Base-by-base conservation (phyloP, 2,888 invertebrate species). In the Tetrapedia diversipes region DNA sequence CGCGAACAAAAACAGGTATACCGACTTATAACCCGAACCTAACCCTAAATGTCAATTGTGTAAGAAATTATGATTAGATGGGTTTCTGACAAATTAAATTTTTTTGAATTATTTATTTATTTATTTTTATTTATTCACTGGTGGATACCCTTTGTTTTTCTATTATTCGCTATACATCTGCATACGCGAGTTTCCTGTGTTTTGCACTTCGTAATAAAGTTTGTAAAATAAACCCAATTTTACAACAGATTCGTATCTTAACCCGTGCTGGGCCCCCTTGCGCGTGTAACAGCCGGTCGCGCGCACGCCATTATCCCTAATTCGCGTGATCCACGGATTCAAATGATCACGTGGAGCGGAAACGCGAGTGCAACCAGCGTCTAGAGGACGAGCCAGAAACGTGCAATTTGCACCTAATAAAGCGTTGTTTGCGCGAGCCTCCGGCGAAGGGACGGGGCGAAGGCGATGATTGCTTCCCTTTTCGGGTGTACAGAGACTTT, bases 341-440 rank as follows among this genome's bases (percentile, higher is more conserved):
- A 51, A 76, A 72, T 54, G 29, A 32, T 74, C 65, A 39, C 43
- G 37, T 10, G 57, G n/a, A 73, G 54, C 79, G 77, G 77, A 81
- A 77, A 51, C 37, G 57, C 45, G 61, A 71, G 41, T 45, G 64
- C 59, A 53, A 66, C 54, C 66, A 59, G 39, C 39, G 34, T 54
- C n/a, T 51, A 45, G 54, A 24, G 49, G 43, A 61, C 45, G 39
- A 16, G 24, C 22, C 39, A n/a, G 69, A 45, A 69, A 70, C 74
- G 74, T 74, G 65, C 80, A 84, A 86, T 87, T 82, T 87, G 77
- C 86, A 83, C 86, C 81, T 86, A 86, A 86, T 86, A 87, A 86
- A 85, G 73, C 76, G 60, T 59, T 56, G 71, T 71, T 66, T 71
- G 77, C 77, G 67, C 64, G 73, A 34, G 16, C 22, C 1, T 6